These are phyloP conservation scores for Trachymyrmex septentrionalis DNA, from an alignment of 1,140 invertebrate genomes.

Conservation along the genomic window DNA sequence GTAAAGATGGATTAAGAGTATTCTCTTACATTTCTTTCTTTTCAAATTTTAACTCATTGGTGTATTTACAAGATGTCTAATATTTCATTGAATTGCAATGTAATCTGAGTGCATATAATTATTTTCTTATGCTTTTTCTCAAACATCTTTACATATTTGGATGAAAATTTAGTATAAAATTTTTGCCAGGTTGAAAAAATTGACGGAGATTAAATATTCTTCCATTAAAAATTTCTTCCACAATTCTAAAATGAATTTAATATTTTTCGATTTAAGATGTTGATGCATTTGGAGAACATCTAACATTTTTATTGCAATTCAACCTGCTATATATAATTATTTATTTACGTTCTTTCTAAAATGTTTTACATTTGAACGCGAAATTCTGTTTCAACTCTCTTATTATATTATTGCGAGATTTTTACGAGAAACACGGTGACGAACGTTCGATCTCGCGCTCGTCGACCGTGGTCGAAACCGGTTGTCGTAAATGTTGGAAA, in stretches of 20 bases:
- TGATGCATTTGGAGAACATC: neutral
- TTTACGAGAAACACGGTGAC: neutral
- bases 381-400: neutral
- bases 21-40: neutral
- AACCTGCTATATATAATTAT: neutral
- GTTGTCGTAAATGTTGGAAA: slow-evolving; percentile 40
- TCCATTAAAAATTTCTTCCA: neutral
- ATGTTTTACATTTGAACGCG: neutral
- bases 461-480: slow-evolving; percentile 19
- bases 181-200: slow-evolving; percentile 6
- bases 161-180: neutral
- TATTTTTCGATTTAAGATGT: neutral
- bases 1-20: neutral
- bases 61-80: neutral
- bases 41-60: too few species aligned
- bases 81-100: neutral
- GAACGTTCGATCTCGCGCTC: slow-evolving; percentile 14
- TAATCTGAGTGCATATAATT: neutral
- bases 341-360: neutral
- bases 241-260: neutral
- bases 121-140: neutral
- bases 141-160: neutral
- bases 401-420: neutral
- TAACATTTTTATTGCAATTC: neutral
- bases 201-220: neutral